phyloP scores from a whole-genome alignment of 2,888 invertebrate genomes.

The Labia minor region DNA sequence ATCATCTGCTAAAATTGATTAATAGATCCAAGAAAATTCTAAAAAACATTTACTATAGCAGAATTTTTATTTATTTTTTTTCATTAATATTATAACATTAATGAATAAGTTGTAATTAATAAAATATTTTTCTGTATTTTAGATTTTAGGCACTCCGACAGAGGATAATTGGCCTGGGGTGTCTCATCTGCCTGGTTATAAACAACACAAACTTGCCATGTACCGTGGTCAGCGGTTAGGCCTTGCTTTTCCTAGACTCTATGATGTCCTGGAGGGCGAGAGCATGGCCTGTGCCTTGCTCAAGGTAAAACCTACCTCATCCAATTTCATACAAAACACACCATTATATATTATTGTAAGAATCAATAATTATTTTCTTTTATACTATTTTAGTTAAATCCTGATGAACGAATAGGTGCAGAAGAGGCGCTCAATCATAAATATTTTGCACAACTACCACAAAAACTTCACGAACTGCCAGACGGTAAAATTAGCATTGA shows the following conservation, averaged over 20 bases:
- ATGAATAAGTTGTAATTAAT: too few relatives aligned
- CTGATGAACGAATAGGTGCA: slow-evolving; percentile 75
- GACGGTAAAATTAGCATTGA: slow-evolving; percentile 67
- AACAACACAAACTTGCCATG: slow-evolving; percentile 58
- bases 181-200: slow-evolving; percentile 73
- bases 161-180: slow-evolving; percentile 91
- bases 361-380: slow-evolving; percentile 15
- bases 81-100: too few relatives aligned
- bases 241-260: slow-evolving; percentile 77
- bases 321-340: background rate
- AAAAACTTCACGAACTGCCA: slow-evolving; percentile 78
- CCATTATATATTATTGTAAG: background rate
- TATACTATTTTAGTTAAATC: slow-evolving; percentile 59
- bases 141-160: slow-evolving; percentile 88
- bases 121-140: slow-evolving; percentile 27
- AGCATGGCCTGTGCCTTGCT: slow-evolving; percentile 74
- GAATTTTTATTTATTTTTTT: too few relatives aligned
- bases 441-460: slow-evolving; percentile 85
- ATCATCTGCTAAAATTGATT: background rate
- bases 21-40: too few relatives aligned
- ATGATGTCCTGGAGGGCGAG: slow-evolving; percentile 80
- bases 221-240: slow-evolving; percentile 69
- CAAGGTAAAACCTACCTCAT: slow-evolving; percentile 36
- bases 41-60: too few relatives aligned
- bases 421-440: slow-evolving; percentile 75